Base-by-base conservation (phyloP, 2,113 vertebrate genomes). In the Heptranchias perlo region DNA sequence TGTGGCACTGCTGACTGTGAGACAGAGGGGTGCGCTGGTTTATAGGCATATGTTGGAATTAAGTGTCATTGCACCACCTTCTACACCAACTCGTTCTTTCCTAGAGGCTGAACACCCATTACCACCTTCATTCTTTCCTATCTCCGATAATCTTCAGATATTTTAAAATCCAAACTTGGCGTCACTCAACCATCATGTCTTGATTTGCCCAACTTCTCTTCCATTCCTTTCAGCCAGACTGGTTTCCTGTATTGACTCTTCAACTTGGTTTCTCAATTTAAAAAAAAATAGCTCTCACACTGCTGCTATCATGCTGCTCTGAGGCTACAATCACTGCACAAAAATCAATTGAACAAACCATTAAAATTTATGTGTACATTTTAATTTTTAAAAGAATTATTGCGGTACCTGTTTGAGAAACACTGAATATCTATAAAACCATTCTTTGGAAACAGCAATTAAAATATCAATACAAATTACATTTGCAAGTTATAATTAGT, bases 401-500 rank as follows among this genome's bases (percentile, higher is more conserved):
- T 92, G 89, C 62, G 18, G 4, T n/a, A 92, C 89, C 89, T 92
- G 54, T n/a, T 39, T 92, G 89, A 62, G 89, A 92, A 58, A 58
- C 54, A 92, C 18, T 6, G 58, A 92, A 92, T 92, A 92, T 92
- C 89, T 62, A 92, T 61, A 92, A 61, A 39, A 62, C 58, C 89
- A 62, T 61, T 62, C 89, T 92, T 92, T 62, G 89, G 54, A 92
- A 92, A 92, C 54, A 92, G 89, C 89, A 92, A 92, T 92, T 92
- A 92, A 92, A 92, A 92, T 92, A 92, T 92, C 89, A 92, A 61
- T 92, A 61, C 13, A 92, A 62, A 92, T 93, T 93, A 93, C 58
- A 93, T 93, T 93, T 93, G 54, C 54, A 62, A 93, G 35, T 93
- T 44, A 93, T 62, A 93, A 64, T 93, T n/a, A 64, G 58, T 93